Conservation (phyloP, 2,888 invertebrate genomes). For the Drosophila bunnanda region DNA sequence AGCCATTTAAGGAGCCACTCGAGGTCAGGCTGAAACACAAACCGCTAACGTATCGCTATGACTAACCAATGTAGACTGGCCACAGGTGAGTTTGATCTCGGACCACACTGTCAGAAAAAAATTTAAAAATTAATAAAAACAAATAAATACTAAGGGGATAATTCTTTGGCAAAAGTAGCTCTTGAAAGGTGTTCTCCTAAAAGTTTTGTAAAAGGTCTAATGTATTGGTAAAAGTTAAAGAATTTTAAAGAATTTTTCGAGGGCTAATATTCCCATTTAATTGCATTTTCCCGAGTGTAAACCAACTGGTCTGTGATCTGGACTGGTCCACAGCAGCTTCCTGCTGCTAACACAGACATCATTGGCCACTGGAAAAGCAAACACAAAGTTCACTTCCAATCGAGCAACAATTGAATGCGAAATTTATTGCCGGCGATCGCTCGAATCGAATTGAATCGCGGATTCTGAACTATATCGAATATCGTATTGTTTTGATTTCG, state of each 20-base stretch:
- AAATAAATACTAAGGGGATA: not conserved
- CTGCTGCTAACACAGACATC: conserved; percentile 78
- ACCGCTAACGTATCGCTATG: conserved; percentile 35
- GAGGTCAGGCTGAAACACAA: conserved; percentile 59
- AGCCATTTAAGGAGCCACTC: conserved; percentile 74
- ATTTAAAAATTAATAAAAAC: too few species aligned
- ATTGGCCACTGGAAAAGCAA: conserved; percentile 54
- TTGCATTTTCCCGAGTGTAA: conserved; percentile 3
- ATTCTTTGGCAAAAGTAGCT: not conserved
- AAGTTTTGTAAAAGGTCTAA: too few species aligned
- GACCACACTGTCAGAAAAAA: conserved; percentile 15
- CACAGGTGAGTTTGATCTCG: conserved; percentile 47
- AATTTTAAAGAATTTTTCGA: too few species aligned
- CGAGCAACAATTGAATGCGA: conserved; percentile 67
- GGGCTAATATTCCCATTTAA: not conserved
- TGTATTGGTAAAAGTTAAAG: not conserved
- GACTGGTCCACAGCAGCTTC: conserved; percentile 62
- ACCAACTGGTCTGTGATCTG: conserved; percentile 41
- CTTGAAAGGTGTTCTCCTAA: too few species aligned
- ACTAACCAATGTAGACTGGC: conserved; percentile 41
- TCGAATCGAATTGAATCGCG: conserved; percentile 47
- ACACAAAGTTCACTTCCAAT: conserved; percentile 38
- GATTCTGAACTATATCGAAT: conserved; percentile 48
- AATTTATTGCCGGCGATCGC: conserved; percentile 69
- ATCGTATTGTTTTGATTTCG: conserved; percentile 31